Conservation (phyloP, 2,113 vertebrate species). For the Muntiacus muntjak region DNA sequence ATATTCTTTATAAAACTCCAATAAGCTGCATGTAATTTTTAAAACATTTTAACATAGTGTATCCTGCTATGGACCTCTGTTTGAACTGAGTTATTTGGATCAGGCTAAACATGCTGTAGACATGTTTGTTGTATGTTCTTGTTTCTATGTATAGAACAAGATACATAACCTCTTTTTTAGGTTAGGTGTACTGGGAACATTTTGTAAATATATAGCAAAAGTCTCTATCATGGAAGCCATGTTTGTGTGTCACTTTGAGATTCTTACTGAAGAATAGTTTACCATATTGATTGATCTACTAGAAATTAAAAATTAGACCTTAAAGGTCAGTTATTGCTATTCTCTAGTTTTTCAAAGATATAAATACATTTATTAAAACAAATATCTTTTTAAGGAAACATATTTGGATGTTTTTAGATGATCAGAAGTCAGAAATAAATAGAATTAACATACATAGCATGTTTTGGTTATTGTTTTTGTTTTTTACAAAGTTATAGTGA, state of each 20-base stretch:
- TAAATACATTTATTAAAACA: background rate
- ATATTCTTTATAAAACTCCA: background rate
- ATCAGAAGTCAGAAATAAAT: background rate
- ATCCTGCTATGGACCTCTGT: background rate
- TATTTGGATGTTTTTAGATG: background rate
- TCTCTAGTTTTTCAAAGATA: background rate
- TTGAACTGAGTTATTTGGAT: background rate
- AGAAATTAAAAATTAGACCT: conserved; percentile 14
- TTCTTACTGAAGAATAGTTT: background rate
- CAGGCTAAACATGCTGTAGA: background rate
- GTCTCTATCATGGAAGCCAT: background rate
- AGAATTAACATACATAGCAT: background rate
- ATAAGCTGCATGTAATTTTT: background rate
- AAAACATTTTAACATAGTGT: background rate
- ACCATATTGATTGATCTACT: background rate
- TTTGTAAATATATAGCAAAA: background rate
- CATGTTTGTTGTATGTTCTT: background rate
- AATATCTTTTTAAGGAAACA: background rate
- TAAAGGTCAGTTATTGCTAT: background rate
- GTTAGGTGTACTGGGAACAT: background rate
- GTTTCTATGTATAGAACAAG: background rate
- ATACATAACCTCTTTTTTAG: background rate
- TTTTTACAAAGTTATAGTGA: background rate
- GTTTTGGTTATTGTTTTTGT: background rate
- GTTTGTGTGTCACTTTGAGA: background rate